A percentile compares a stretch with the other conserved stretches of the same genome.
phyloP scores from a whole-genome alignment of 2,797 vertebrate species.

The Intellagama lesueurii region DNA sequence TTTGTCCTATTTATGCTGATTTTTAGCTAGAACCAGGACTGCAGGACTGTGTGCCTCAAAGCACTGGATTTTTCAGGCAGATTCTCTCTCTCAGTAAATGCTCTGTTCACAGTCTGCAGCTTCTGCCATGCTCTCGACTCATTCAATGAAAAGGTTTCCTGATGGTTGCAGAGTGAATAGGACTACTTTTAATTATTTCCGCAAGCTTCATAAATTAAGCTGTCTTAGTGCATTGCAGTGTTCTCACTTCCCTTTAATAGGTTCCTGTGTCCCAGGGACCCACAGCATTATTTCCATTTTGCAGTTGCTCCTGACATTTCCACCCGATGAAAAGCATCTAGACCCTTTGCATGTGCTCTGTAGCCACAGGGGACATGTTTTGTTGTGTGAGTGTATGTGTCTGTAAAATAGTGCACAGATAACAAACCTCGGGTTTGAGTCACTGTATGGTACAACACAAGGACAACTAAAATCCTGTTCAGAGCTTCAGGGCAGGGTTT shows the following conservation, averaged over 20 bases:
- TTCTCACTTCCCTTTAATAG: constrained; percentile 40
- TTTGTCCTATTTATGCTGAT: neutral
- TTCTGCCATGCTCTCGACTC: constrained; percentile 45
- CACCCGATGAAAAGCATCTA: constrained; percentile 42
- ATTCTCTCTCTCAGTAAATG: neutral
- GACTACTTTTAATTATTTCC: constrained; percentile 59
- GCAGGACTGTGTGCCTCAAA: neutral
- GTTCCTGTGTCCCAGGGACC: constrained; percentile 41
- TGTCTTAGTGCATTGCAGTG: constrained; percentile 42
- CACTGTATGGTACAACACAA: constrained; percentile 43
- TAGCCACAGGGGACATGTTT: constrained; percentile 35
- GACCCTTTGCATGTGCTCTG: neutral
- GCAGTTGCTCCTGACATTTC: constrained; percentile 44
- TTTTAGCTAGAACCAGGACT: neutral
- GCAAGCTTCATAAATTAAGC: constrained; percentile 63
- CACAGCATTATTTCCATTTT: constrained; percentile 46
- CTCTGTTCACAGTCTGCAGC: constrained; percentile 19
- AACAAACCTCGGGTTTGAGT: constrained; percentile 29
- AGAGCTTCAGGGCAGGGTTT: constrained; percentile 46
- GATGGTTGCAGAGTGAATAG: constrained; percentile 44
- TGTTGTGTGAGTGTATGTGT: constrained; percentile 19
- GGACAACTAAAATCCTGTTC: constrained; percentile 17
- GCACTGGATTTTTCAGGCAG: neutral
- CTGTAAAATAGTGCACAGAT: constrained; percentile 27
- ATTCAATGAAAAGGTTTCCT: constrained; percentile 53